These are phyloP conservation scores for Hippolais icterina DNA, from an alignment of 2,113 vertebrate genomes.

Conservation along the genomic window DNA sequence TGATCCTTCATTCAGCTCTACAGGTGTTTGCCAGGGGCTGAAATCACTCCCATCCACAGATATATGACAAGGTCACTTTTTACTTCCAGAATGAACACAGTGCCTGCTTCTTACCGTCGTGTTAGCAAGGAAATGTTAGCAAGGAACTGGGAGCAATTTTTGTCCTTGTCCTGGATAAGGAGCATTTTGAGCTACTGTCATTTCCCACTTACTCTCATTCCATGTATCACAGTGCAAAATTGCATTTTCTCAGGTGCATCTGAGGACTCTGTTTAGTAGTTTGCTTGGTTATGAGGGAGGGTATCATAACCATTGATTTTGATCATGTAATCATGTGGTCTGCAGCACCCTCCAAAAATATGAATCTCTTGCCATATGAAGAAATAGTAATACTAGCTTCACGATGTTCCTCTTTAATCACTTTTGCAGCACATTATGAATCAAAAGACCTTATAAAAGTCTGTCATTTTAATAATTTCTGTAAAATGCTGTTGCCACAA, in stretches of 20 bases:
- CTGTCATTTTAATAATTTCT: background rate
- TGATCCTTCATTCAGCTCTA: background rate
- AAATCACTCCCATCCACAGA: background rate
- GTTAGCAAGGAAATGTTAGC: background rate
- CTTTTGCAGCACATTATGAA: background rate
- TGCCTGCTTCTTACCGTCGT: background rate
- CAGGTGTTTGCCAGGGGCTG: background rate
- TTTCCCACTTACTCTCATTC: background rate
- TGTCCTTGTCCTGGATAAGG: background rate
- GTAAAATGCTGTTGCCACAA: background rate
- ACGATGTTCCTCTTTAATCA: background rate
- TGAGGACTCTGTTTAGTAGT: background rate
- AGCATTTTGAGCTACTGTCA: background rate
- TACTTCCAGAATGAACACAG: background rate
- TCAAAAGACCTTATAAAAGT: background rate
- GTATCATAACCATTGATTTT: background rate
- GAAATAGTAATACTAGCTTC: background rate
- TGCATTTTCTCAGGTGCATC: background rate
- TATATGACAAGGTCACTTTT: background rate
- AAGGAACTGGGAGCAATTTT: background rate
- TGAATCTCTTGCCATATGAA: background rate
- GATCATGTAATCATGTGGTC: background rate
- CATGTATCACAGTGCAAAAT: background rate
- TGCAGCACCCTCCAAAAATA: background rate
- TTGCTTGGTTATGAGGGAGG: background rate